Evolutionary conservation across 2,888 invertebrate species (phyloP).

Genomic region (Leucoptera coffeella): DNA sequence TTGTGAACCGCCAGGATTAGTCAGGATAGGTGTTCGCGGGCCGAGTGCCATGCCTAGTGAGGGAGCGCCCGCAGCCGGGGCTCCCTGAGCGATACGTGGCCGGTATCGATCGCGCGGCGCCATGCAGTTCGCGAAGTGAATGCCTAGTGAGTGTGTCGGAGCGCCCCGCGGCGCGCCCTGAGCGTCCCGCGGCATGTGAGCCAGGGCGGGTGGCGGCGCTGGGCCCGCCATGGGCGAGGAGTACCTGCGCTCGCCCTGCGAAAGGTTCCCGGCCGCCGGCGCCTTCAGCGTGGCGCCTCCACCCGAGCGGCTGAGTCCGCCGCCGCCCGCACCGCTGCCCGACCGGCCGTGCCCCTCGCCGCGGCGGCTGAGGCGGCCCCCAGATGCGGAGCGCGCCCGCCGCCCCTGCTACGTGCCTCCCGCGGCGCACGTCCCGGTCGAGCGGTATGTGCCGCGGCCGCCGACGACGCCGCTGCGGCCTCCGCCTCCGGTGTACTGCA

Average conservation of each 20-base stretch:
- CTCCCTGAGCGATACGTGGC: conserved; percentile 34
- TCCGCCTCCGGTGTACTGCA: conserved; percentile 51
- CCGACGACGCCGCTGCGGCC: conserved; percentile 39
- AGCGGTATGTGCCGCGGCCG: conserved; percentile 63
- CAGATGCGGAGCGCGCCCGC: conserved; percentile 60
- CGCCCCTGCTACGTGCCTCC: conserved; percentile 60
- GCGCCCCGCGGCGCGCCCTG: conserved; percentile 23
- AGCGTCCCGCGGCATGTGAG: conserved; percentile 39
- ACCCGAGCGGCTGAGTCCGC: conserved; percentile 58
- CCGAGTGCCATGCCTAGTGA: conserved; percentile 25
- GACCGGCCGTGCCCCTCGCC: conserved; percentile 50
- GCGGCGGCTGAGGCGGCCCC: conserved; percentile 59
- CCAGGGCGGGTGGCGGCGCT: conserved; percentile 44
- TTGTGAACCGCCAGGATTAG: conserved; percentile 48
- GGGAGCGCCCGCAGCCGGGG: conserved; percentile 25
- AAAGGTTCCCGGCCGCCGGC: conserved; percentile 49
- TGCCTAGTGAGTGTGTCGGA: conserved; percentile 36
- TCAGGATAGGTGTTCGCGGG: conserved; percentile 21
- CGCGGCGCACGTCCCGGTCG: conserved; percentile 65
- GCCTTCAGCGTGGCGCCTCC: conserved; percentile 57
- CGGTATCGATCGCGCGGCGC: conserved; percentile 43
- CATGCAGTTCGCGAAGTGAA: conserved; percentile 46
- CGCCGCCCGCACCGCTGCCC: conserved; percentile 58
- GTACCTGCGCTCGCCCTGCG: conserved; percentile 49
- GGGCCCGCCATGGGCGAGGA: conserved; percentile 48